Base-by-base conservation (phyloP, 2,888 invertebrate genomes). In the Argyresthia goedartella region DNA sequence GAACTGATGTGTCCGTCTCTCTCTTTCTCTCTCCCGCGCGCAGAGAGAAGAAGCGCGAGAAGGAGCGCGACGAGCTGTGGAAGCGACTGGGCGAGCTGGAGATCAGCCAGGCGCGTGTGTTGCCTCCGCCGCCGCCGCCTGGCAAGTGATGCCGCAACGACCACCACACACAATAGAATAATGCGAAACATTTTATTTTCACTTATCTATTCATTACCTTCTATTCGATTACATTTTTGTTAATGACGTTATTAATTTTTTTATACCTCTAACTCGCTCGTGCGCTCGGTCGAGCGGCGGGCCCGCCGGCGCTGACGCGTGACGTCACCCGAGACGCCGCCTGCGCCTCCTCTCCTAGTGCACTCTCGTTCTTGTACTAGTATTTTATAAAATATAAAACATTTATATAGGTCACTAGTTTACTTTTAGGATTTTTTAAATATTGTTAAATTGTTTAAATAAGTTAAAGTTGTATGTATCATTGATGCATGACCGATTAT, bases 31-130 rank as follows among this genome's bases (percentile, higher is more conserved):
- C 25, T 25, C 25, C 25, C 25, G 3, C 25, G 25, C n/a, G 25
- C 76, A 87, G 87, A 96, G 97, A 89, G 95, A 98, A 89, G 94
- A 96, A 90, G 94, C 96, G 90, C 89, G 96, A 86, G 95, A 98
- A 90, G 92, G 98, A 89, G 95, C 99, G 90, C 89, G 97, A 81
- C 81, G 99, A 99, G 86, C 88, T 99, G 81, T 99, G 99, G 99
- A 96, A 95, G 89, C 94, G 92, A 87, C 89, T 97, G 82, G 93
- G 93, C 72, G 95, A 96, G 89, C 90, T 97, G 88, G 96, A 96
- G 90, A 88, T 95, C 76, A 89, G 88, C 84, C 88, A 88, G 79
- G 60, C 56, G 53, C 56, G 48, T 47, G 54, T 53, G 14, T 50
- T 53, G 53, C 51, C 35, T 41, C 51, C 54, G 14, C 52, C 54